A percentile compares a stretch with the other conserved stretches of the same genome.
phyloP scores from a whole-genome alignment of 2,797 vertebrate genomes.

The Halcyon smyrnensis region DNA sequence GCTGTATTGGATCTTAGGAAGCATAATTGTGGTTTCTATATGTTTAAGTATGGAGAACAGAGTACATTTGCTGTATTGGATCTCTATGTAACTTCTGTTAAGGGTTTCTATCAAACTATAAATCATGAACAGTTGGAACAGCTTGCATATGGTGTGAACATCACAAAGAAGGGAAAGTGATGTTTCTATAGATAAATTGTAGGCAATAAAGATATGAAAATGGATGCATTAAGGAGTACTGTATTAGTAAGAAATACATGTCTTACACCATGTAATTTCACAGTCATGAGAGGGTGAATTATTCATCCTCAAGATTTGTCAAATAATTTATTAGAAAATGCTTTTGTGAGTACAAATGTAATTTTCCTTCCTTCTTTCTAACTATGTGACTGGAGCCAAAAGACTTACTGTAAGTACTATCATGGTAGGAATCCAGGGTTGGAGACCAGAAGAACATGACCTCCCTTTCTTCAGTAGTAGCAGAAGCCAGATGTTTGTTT shows the following conservation, averaged over 20 bases:
- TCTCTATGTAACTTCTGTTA: not conserved
- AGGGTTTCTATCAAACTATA: not conserved
- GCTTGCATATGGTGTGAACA: not conserved
- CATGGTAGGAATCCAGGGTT: not conserved
- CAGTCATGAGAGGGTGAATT: not conserved
- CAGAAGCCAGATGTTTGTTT: not conserved
- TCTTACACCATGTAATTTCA: not conserved
- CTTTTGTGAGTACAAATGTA: not conserved
- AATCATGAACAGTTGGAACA: not conserved
- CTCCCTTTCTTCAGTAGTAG: not conserved
- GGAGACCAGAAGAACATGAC: not conserved
- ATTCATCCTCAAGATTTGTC: not conserved
- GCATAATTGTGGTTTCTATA: not conserved
- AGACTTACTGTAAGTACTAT: not conserved
- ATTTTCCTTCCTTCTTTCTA: not conserved
- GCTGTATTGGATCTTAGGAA: too few species aligned
- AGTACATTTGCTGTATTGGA: not conserved
- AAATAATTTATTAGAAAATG: conserved; percentile 1
- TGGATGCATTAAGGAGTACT: not conserved
- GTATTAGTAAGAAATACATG: not conserved
- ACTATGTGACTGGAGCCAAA: not conserved
- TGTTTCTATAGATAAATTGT: not conserved
- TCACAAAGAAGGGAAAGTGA: not conserved
- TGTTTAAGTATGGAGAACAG: not conserved
- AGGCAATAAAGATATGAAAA: not conserved